Evolutionary conservation across 2,888 invertebrate genomes (phyloP), one percentile per base, ranked within the genome.

Genomic region (Meghimatium bilineatum): DNA sequence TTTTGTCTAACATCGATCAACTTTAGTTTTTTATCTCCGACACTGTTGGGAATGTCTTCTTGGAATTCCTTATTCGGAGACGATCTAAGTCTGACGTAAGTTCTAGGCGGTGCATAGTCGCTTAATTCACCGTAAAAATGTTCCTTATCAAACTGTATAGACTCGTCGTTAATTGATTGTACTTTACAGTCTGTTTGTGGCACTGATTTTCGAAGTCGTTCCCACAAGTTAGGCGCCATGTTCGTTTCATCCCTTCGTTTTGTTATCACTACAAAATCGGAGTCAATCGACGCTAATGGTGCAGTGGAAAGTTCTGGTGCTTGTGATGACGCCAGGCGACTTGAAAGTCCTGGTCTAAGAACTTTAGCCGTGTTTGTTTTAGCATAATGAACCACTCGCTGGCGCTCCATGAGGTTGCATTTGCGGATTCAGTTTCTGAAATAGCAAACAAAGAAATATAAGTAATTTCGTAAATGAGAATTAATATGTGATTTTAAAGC

Each of bases 321-420:
- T 56, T 49, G 63, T 49, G 74, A 77, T 36, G 71, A 82, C 79
- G 60, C 80, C 38, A 6, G 60, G 36, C 80, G 80, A 82, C 75
- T 83, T 44, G 49, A 20, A 29, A 49, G 29, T 0, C 49, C 38
- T 26, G 82, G 82, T 14, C 26, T 0, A 32, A 82, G n/a, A 26
- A 75, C 75, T 44, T 44, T 60, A 1, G 75, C 63, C 0, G 82
- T 75, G 32, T 63, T 75, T 12, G 29, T 29, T 32, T 67, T 75
- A 56, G 82, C 82, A n/a, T 34, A 82, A 67, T 82, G 66, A n/a
- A 82, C 82, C 63, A 82, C 66, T 34, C 76, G 17, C 38, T 56
- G 66, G 1, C 82, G 82, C 49, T 82, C 82, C 82, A 82, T 82
- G 34, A 26, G 67, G 12, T 17, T 14, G 1, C 63, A 66, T 77